A percentile compares a stretch with the other conserved stretches of the same genome.
These are phyloP conservation scores for Sinhomidia bicolor DNA, from an alignment of 2,888 invertebrate species.

Conservation along the genomic window DNA sequence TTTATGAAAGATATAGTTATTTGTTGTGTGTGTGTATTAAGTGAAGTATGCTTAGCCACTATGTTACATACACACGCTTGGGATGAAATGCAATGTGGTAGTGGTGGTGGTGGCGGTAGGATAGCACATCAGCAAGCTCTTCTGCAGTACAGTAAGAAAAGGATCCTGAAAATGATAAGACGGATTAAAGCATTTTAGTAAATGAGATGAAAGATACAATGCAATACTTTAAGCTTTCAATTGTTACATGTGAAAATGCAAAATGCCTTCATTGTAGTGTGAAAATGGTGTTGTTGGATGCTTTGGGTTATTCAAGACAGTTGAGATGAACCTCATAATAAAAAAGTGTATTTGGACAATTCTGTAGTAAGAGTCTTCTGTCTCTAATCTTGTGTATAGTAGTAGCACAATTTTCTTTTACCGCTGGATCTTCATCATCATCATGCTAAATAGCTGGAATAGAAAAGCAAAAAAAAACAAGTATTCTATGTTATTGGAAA, in stretches of 20 bases:
- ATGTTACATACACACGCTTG: too few relatives aligned
- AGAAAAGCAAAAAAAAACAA: neutral
- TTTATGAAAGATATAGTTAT: neutral
- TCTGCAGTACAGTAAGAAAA: neutral
- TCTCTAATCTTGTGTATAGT: neutral
- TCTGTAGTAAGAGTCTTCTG: too few relatives aligned
- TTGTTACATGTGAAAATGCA: too few relatives aligned
- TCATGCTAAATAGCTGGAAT: neutral
- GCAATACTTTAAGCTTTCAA: conserved; percentile 19
- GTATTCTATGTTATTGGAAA: conserved; percentile 13
- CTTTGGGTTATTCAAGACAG: too few relatives aligned
- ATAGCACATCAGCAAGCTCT: too few relatives aligned
- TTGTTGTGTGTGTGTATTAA: too few relatives aligned
- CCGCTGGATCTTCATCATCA: neutral
- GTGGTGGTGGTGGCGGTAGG: too few relatives aligned
- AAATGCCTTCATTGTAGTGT: neutral
- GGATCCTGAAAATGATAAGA: conserved; percentile 16
- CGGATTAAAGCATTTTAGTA: neutral
- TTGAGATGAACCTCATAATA: too few relatives aligned
- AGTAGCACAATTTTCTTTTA: too few relatives aligned
- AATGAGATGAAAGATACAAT: conserved; percentile 3
- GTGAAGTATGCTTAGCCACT: neutral
- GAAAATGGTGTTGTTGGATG: too few relatives aligned
- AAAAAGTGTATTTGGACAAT: neutral
- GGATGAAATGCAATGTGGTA: too few relatives aligned